Base-by-base conservation (phyloP, 53 echinoderm and acorn worm species). In the Echinarachnius parma region DNA sequence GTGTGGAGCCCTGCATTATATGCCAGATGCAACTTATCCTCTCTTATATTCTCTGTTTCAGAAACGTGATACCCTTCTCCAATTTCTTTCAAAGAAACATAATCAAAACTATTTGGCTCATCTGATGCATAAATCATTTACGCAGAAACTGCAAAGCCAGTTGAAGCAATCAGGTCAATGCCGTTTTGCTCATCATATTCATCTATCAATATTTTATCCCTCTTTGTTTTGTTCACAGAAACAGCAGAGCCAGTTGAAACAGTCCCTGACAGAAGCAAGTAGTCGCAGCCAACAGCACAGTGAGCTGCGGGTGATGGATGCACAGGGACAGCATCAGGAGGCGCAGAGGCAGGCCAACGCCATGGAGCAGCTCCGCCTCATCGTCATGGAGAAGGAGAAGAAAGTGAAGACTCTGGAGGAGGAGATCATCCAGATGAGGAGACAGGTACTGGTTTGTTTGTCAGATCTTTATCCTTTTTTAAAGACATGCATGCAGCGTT, bases 181-280 rank as follows among this genome's bases (percentile, higher is more conserved):
- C 13, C 13, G 8, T 42, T 42, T 9, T 42, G 7, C 13, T 42
- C 8, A 9, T 42, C 13, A 42, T 42, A 9, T 42, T 9, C 13
- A 42, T 42, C 8, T 42, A 42, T 42, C 8, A 9, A 42, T 42
- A 42, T 42, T 42, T 42, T 42, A n/a, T n/a, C n/a, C n/a, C n/a
- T n/a, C n/a, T 50, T 9, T 50, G 5, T 50, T 4, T 13, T 10
- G 19, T 20, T 50, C 18, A 2, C 76, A 93, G 89, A 80, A 77
- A 36, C 98, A 96, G 60, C 98, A 96, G 61, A 61, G 64, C 45
- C 91, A 91, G 23, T 50, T 96, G 59, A 91, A 96, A 66, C 79
- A 84, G 54, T 65, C 88, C 15, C 59, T 91, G 49, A 85, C 88
- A 21, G 82, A 85, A 34, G 77, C 57, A 16, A 70, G 79, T 21